Evolutionary conservation across 2,888 invertebrate genomes (phyloP), one percentile per base, ranked within the genome.

Genomic region (Microplitis manilae): DNA sequence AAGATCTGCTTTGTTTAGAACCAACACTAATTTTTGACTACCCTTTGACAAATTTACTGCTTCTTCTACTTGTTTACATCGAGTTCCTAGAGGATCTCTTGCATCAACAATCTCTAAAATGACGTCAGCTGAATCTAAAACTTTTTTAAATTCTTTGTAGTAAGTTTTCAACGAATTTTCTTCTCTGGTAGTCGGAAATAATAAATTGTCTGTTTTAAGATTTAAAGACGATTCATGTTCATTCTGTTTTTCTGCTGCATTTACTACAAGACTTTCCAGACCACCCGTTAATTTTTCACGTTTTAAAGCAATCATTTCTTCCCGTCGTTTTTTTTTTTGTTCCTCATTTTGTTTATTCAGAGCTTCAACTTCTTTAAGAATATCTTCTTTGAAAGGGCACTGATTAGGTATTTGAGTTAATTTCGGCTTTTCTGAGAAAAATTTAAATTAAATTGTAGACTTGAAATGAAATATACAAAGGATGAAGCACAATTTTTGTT

Each of bases 1-100:
- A 79, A 99, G 91, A 92, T 99, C 98, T 90, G 97, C 97, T 91
- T 99, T 99, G 89, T 99, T 99, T 6, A 99, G 91, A 13, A 99
- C 94, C n/a, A 99, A 90, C 1, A 99, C 97, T 5, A 99, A 91
- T 79, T 96, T 94, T 89, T 99, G 99, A 79, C 93, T 93, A 15
- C 95, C 95, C 8, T 93, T 92, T 0, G 95, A 91, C 71, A 94
- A 93, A 7, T 94, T 91, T 0, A 98, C 95, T 2, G 96, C 94
- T 85, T 97, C 94, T 90, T 99, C 98, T 0, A 99, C 97, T 83
- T 89, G 86, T 79, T 87, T 87, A 85, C 93, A 93, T 73, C 95
- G 90, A 41, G 94, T 94, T 86, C 98, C 98, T 74, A 97, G 90
- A 0, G 98, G 98, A 92, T 98, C 98, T 82, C 98, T 92, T 1